Evolutionary conservation across 2,113 vertebrate genomes (phyloP).

Genomic region (Chlamydotis undulata): DNA sequence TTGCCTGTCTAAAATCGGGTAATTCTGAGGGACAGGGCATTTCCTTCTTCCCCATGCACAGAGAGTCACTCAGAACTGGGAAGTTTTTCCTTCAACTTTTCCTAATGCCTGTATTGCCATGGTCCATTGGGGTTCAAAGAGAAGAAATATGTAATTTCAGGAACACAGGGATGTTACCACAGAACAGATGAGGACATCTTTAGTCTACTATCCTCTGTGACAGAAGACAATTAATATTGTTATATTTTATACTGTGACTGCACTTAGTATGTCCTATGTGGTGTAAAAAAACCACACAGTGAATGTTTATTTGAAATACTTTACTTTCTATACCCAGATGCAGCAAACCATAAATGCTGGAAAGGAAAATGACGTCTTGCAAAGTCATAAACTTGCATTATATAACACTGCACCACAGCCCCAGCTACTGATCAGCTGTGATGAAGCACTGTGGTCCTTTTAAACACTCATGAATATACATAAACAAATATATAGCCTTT

Average conservation of each 20-base stretch:
- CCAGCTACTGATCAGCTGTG: slow-evolving; percentile 22
- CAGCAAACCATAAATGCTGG: background rate
- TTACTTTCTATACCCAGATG: background rate
- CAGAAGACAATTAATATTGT: background rate
- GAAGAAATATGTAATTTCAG: background rate
- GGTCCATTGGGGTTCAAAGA: background rate
- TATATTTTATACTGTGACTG: background rate
- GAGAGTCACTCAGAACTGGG: background rate
- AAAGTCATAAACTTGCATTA: slow-evolving; percentile 20
- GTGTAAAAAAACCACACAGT: background rate
- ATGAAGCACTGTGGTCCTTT: background rate
- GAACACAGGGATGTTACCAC: background rate
- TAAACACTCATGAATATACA: background rate
- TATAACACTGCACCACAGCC: slow-evolving; percentile 32
- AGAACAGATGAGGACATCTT: background rate
- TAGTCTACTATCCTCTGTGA: background rate
- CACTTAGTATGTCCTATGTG: background rate
- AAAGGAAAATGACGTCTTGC: background rate
- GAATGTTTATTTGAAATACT: background rate
- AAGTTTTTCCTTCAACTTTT: background rate
- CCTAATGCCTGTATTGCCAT: background rate
- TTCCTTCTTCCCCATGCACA: background rate
- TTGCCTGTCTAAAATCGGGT: background rate
- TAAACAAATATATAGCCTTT: background rate
- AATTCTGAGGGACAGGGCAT: background rate